A percentile compares a stretch with the other conserved stretches of the same genome.
Evolutionary conservation across 2,888 invertebrate genomes (phyloP).

Genomic region (Agonopterix arenella): DNA sequence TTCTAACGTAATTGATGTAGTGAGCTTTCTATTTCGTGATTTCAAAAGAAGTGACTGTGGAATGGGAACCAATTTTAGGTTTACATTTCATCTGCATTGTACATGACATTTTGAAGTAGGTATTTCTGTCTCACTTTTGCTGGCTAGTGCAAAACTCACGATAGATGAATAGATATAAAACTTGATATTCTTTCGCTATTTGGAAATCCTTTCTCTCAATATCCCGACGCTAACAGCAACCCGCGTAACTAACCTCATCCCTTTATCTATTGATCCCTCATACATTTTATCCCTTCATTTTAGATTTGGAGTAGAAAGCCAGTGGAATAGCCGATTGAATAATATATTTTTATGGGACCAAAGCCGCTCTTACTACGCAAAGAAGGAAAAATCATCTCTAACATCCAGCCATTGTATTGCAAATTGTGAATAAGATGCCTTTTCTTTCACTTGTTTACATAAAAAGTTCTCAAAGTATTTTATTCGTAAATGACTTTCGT

Average conservation of each 20-base stretch:
- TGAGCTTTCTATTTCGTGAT: background rate
- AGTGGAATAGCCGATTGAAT: constrained; percentile 68
- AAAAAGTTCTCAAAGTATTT: constrained; percentile 60
- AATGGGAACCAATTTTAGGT: background rate
- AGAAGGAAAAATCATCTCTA: constrained; percentile 70
- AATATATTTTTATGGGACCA: constrained; percentile 69
- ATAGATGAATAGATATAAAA: background rate
- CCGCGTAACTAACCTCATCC: constrained; percentile 29
- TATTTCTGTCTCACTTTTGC: too few relatives aligned
- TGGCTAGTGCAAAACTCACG: too few relatives aligned
- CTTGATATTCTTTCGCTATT: constrained; percentile 4
- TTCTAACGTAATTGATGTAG: background rate
- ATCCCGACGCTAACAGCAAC: constrained; percentile 16
- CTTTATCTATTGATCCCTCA: constrained; percentile 48
- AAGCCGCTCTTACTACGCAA: constrained; percentile 65
- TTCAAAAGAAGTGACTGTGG: too few relatives aligned
- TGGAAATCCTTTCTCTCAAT: constrained; percentile 5
- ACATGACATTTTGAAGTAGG: too few relatives aligned
- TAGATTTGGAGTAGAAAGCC: constrained; percentile 55
- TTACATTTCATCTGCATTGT: too few relatives aligned
- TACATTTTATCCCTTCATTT: constrained; percentile 58
- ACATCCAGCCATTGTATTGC: constrained; percentile 69
- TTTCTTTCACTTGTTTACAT: constrained; percentile 67
- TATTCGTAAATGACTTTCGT: constrained; percentile 61
- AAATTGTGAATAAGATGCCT: constrained; percentile 68